Conservation (phyloP, 2,113 vertebrate genomes). For the Etia nguti region DNA sequence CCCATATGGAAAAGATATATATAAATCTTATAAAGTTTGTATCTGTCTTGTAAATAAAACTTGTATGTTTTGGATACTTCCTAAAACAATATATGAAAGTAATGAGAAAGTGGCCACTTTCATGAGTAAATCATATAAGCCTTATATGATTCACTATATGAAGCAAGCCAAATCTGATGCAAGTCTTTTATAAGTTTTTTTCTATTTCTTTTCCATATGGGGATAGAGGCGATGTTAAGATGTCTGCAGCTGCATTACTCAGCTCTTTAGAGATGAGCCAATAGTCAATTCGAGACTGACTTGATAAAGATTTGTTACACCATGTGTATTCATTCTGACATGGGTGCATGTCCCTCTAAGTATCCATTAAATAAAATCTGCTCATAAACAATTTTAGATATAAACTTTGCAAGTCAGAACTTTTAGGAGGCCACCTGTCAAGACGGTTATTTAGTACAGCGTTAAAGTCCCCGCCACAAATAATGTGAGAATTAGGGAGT, state of each 20-base stretch:
- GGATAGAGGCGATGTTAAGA: not conserved
- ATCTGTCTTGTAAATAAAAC: too few species aligned
- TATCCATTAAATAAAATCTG: fast-evolving
- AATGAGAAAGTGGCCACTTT: too few species aligned
- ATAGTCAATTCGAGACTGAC: not conserved
- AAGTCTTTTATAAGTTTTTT: too few species aligned
- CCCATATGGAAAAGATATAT: too few species aligned
- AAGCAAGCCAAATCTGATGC: too few species aligned
- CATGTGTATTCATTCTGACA: fast-evolving
- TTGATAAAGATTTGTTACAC: not conserved
- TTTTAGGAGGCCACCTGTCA: not conserved
- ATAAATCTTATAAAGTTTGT: too few species aligned
- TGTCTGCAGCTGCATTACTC: not conserved
- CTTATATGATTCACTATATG: too few species aligned
- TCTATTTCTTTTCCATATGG: too few species aligned
- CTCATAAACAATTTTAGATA: not conserved
- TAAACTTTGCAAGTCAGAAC: not conserved
- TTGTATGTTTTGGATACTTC: too few species aligned
- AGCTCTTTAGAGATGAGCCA: not conserved
- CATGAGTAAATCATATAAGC: too few species aligned
- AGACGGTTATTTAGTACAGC: fast-evolving
- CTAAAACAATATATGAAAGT: too few species aligned
- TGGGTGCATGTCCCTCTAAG: fast-evolving
- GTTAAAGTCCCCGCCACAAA: not conserved
- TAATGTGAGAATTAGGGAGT: not conserved